Evolutionary conservation across 1,140 invertebrate genomes (phyloP).

Genomic region (Trachymyrmex cornetzi): DNA sequence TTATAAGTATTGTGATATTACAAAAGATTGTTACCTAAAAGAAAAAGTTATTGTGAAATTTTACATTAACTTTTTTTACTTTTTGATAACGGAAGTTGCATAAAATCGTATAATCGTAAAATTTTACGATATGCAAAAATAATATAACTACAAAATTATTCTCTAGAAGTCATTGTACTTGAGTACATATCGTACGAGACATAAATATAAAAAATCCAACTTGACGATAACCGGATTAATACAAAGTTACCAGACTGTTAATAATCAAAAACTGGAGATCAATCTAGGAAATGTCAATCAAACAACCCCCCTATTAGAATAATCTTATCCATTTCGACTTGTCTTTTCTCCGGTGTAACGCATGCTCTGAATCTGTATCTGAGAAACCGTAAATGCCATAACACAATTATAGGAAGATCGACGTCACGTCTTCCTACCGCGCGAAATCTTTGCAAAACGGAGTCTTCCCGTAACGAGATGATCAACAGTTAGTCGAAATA

Average conservation of each 20-base stretch:
- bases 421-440: neutral
- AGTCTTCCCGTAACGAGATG: conserved; percentile 23
- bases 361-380: neutral
- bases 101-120: neutral
- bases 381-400: conserved; percentile 20
- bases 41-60: neutral
- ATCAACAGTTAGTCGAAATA: conserved; percentile 66
- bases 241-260: neutral
- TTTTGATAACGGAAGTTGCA: neutral
- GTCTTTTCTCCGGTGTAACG: neutral
- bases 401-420: conserved; percentile 36
- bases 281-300: neutral
- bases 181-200: too few species aligned
- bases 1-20: neutral
- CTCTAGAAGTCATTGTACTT: neutral
- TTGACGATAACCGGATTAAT: neutral
- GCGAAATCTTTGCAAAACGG: neutral
- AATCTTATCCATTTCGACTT: neutral
- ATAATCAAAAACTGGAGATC: conserved; percentile 13
- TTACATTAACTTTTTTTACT: neutral
- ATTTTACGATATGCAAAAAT: neutral
- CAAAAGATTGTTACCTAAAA: neutral
- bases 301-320: conserved; percentile 42
- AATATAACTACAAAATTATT: neutral
- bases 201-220: neutral